These are phyloP conservation scores for Arremon brunneinucha DNA, from an alignment of 2,797 vertebrate species.

Conservation along the genomic window DNA sequence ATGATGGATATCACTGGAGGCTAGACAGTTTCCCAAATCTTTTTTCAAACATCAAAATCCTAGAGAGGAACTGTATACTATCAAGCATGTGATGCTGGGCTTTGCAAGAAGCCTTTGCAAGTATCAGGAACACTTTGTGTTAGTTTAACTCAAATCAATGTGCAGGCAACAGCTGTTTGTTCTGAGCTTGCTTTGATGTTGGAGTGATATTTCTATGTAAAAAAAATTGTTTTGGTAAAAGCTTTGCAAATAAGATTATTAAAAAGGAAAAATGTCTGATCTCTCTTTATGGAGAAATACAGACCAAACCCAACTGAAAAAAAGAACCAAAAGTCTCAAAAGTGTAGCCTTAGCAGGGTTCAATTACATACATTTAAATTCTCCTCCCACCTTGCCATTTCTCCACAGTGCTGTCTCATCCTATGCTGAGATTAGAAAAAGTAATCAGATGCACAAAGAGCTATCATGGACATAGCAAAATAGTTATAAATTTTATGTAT, in stretches of 20 bases:
- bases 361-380: not conserved
- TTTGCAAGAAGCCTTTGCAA: not conserved
- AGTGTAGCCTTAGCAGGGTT: not conserved
- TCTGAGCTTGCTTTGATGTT: not conserved
- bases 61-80: not conserved
- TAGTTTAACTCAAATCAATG: not conserved
- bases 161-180: not conserved
- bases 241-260: not conserved
- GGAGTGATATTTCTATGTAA: not conserved
- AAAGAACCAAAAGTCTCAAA: not conserved
- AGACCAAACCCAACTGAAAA: not conserved
- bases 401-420: not conserved
- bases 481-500: not conserved
- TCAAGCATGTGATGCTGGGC: not conserved
- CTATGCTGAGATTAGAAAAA: not conserved
- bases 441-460: not conserved
- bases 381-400: not conserved
- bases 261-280: not conserved
- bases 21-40: not conserved
- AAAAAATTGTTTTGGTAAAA: not conserved
- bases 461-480: not conserved
- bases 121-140: not conserved
- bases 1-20: not conserved
- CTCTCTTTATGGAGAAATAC: not conserved
- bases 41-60: not conserved